Evolutionary conservation across 2,888 invertebrate genomes (phyloP).

Genomic region (Cephonodes hylas): DNA sequence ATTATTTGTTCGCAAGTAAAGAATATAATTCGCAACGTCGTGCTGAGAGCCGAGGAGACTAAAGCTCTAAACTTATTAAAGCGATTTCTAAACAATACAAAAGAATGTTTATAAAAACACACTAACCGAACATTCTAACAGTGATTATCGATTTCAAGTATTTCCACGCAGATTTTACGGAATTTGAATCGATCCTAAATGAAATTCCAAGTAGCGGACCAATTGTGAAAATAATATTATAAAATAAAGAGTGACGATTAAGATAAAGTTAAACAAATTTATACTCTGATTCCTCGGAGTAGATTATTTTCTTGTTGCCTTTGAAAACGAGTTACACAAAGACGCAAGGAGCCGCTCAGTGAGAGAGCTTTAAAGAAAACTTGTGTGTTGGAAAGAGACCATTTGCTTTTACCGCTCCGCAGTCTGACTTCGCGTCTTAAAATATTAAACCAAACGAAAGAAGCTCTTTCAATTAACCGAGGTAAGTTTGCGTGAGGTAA

Average conservation of each 20-base stretch:
- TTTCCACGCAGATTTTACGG: constrained; percentile 38
- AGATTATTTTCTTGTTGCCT: constrained; percentile 72
- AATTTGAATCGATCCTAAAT: neutral
- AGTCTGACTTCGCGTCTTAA: constrained; percentile 49
- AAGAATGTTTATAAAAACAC: constrained; percentile 34
- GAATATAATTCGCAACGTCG: constrained; percentile 4
- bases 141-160: constrained; percentile 45
- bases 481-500: constrained; percentile 72
- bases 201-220: constrained; percentile 43
- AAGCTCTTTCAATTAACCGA: constrained; percentile 77
- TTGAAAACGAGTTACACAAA: constrained; percentile 52
- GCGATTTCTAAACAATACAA: constrained; percentile 4
- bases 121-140: constrained; percentile 28
- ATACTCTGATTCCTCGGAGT: constrained; percentile 65
- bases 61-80: constrained; percentile 1
- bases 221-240: constrained; percentile 46
- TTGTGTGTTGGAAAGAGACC: constrained; percentile 55
- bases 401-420: constrained; percentile 43
- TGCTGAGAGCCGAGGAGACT: neutral
- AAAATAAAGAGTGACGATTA: constrained; percentile 63
- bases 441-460: constrained; percentile 76
- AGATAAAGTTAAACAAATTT: constrained; percentile 73
- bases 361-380: constrained; percentile 54
- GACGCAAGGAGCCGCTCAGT: constrained; percentile 49
- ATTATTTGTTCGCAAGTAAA: constrained; percentile 4